phyloP scores from a whole-genome alignment of 2,797 vertebrate species.

The Poecilia velifera region DNA sequence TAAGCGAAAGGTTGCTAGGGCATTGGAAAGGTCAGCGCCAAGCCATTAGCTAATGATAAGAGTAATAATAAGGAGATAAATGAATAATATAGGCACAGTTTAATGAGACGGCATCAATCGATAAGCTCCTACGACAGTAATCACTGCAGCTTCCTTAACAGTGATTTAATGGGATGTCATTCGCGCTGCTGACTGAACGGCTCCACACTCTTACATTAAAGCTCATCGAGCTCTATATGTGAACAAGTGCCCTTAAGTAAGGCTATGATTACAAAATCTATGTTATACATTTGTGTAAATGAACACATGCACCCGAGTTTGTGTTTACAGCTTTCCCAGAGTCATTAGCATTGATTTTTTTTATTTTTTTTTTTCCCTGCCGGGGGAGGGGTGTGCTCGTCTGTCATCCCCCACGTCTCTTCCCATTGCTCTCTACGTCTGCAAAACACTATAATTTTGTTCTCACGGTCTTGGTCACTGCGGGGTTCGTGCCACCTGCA shows the following conservation, averaged over 20 bases:
- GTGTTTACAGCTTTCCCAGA: conserved; percentile 49
- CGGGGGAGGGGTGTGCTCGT: neutral
- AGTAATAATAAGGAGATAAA: conserved; percentile 67
- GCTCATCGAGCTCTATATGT: conserved; percentile 24
- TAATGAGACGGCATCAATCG: conserved; percentile 74
- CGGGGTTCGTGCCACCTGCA: conserved; percentile 42
- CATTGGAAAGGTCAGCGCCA: conserved; percentile 54
- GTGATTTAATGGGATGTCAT: conserved; percentile 69
- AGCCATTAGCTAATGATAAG: conserved; percentile 36
- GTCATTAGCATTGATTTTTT: conserved; percentile 72
- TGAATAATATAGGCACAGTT: conserved; percentile 61
- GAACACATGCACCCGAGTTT: conserved; percentile 26
- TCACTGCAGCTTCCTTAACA: conserved; percentile 71
- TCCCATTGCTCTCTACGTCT: conserved; percentile 36
- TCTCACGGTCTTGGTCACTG: conserved; percentile 57
- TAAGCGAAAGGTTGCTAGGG: conserved; percentile 22
- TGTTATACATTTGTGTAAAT: conserved; percentile 31
- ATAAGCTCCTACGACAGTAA: conserved; percentile 65
- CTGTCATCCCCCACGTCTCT: conserved; percentile 14
- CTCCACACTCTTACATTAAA: conserved; percentile 3
- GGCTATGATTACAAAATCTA: conserved; percentile 50
- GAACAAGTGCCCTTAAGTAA: conserved; percentile 5
- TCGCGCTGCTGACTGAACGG: conserved; percentile 28
- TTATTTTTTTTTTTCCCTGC: neutral
- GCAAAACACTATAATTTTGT: conserved; percentile 68